Conservation (phyloP, 2,113 vertebrate species). For the Chrysochloris asiatica region DNA sequence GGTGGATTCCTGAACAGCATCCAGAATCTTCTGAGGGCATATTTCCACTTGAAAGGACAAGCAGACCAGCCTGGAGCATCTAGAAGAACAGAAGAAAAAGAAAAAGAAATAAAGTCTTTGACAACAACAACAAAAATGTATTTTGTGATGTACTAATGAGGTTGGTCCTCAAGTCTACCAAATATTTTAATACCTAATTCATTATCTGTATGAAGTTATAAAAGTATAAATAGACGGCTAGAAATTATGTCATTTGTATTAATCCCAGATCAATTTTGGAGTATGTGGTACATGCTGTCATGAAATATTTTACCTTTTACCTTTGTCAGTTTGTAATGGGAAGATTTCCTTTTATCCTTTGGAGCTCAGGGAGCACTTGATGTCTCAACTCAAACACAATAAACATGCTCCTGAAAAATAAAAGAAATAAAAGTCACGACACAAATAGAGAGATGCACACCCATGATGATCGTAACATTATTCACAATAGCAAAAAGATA, state of each 20-base stretch:
- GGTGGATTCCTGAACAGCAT: too few species aligned
- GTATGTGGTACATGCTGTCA: conserved; percentile 96
- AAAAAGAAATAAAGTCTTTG: too few species aligned
- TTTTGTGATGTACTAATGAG: conserved; percentile 98
- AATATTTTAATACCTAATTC: conserved; percentile 97
- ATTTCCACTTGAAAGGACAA: too few species aligned
- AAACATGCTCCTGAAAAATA: conserved; percentile 93
- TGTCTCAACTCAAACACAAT: conserved; percentile 96
- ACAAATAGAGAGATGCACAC: too few species aligned
- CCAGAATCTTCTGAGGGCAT: too few species aligned
- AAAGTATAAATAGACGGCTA: conserved; percentile 94
- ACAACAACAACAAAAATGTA: too few species aligned
- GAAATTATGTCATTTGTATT: conserved; percentile 95
- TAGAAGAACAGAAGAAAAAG: too few species aligned
- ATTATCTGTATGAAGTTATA: conserved; percentile 97
- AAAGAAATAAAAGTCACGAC: too few species aligned
- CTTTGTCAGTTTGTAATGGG: conserved; percentile 96
- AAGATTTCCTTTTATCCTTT: conserved; percentile 94
- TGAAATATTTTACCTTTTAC: conserved; percentile 95
- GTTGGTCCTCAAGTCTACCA: conserved; percentile 96
- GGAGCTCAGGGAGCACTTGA: conserved; percentile 95
- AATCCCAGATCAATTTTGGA: conserved; percentile 93
- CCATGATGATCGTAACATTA: too few species aligned
- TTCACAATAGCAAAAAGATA: too few species aligned
- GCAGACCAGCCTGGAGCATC: too few species aligned